Conservation (phyloP, 2,888 invertebrate species). For the Prionchulus punctatus region DNA sequence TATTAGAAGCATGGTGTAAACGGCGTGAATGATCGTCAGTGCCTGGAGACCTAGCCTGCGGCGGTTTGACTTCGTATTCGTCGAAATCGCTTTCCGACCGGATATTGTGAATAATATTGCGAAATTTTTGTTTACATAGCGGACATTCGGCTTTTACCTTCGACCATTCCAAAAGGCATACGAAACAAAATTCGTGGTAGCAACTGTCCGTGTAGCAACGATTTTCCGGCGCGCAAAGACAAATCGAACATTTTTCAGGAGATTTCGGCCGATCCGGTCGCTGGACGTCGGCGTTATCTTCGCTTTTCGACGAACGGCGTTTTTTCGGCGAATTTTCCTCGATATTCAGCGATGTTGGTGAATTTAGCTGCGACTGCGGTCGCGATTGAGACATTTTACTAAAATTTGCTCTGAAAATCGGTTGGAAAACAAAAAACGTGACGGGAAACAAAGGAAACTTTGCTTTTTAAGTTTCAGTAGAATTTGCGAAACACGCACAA, state of each 20-base stretch:
- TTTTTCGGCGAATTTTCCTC: too few relatives aligned
- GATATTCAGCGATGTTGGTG: too few relatives aligned
- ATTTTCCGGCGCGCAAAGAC: constrained; percentile 65
- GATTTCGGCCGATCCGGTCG: not conserved
- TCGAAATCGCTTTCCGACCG: constrained; percentile 71
- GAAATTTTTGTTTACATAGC: constrained; percentile 76
- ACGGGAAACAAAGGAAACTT: too few relatives aligned
- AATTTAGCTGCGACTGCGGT: too few relatives aligned
- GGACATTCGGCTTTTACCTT: constrained; percentile 78
- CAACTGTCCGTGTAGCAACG: constrained; percentile 82
- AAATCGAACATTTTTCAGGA: constrained; percentile 63
- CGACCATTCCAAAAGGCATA: constrained; percentile 79
- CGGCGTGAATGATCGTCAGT: not conserved
- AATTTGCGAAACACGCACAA: too few relatives aligned
- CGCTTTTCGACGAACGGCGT: too few relatives aligned
- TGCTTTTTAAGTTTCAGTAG: too few relatives aligned
- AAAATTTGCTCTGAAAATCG: too few relatives aligned
- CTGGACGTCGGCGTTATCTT: too few relatives aligned
- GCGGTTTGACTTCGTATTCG: constrained; percentile 45
- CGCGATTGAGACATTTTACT: too few relatives aligned
- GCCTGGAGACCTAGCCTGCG: not conserved
- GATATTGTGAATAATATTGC: constrained; percentile 68
- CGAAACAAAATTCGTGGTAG: constrained; percentile 82
- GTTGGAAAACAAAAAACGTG: too few relatives aligned
- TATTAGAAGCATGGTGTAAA: constrained; percentile 3